Conservation (phyloP, 2,797 vertebrate species). For the Cottoperca gobio region DNA sequence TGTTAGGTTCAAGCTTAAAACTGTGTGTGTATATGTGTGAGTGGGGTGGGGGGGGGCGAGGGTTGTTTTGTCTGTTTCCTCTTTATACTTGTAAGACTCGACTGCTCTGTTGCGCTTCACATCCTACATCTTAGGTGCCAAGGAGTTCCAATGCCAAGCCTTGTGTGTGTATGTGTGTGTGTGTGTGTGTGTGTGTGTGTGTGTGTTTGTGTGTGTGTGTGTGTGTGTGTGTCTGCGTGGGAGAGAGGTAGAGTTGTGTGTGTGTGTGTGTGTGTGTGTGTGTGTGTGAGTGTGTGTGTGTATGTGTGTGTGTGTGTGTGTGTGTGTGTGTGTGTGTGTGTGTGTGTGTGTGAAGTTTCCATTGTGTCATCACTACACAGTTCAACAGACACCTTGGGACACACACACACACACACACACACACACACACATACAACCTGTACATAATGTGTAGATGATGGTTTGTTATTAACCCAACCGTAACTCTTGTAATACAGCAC, state of each 20-base stretch:
- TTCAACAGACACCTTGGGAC: slow-evolving; percentile 16
- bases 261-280: slow-evolving; percentile 12
- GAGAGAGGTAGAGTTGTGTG: too few relatives aligned
- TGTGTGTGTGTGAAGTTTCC: slow-evolving; percentile 32
- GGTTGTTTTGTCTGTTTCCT: slow-evolving; percentile 29
- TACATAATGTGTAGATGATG: slow-evolving; percentile 21
- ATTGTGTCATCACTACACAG: slow-evolving; percentile 48
- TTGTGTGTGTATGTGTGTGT: slow-evolving; percentile 15
- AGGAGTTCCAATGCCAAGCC: slow-evolving; percentile 25
- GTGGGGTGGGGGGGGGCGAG: not conserved
- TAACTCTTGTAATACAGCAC: slow-evolving; percentile 41
- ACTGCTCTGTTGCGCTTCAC: slow-evolving; percentile 51
- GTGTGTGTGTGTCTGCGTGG: slow-evolving; percentile 2
- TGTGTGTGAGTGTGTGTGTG: slow-evolving; percentile 13
- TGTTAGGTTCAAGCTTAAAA: not conserved
- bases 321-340: slow-evolving; percentile 3
- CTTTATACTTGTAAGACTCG: slow-evolving; percentile 30
- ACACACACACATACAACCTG: slow-evolving; percentile 5
- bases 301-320: slow-evolving; percentile 12
- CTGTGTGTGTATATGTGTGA: slow-evolving; percentile 3
- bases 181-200: not conserved
- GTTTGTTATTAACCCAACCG: slow-evolving; percentile 49
- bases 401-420: slow-evolving; percentile 4
- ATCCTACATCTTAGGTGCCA: slow-evolving; percentile 56
- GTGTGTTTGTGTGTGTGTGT: slow-evolving; percentile 5